Evolutionary conservation across 2,888 invertebrate genomes (phyloP), one percentile per base, ranked within the genome.

Genomic region (Andrena marginata): DNA sequence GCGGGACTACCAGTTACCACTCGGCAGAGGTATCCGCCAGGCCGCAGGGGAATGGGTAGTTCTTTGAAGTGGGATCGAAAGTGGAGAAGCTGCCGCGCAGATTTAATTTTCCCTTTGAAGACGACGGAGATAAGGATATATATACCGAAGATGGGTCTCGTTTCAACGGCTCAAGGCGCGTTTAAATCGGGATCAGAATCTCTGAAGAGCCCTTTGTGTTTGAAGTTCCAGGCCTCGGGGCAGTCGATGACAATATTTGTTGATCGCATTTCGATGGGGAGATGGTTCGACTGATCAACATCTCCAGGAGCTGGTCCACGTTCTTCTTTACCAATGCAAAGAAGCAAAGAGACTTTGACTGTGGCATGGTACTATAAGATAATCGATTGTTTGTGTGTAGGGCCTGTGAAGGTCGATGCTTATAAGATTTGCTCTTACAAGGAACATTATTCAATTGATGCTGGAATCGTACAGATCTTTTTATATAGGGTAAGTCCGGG

Each of bases 161-260:
- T 63, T 63, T 42, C 35, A 35, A 10, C 35, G 33, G 31, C 33
- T 42, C n/a, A 20, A 23, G 63, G 63, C 26, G 29, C 23, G 13
- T 72, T 31, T 48, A 63, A 63, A 63, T 56, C 71, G 60, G 48
- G 71, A 60, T 71, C 29, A 26, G 51, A 51, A 72, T 72, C 62
- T 33, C 33, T 72, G 42, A 72, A 29, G 72, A 29, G 35, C 16
- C 31, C 20, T 35, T 20, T 20, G 20, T 35, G 35, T 63, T n/a
- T 62, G 31, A 8, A 7, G 60, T 26, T 8, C 60, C 31, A 8
- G 33, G 56, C 56, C 13, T 13, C 13, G 5, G 7, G 33, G 33
- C 31, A 62, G 60, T 33, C 60, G 60, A 20, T 33, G n/a, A 62
- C 60, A 33, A 33, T 33, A 31, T 31, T 62, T 62, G 31, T 20